Base-by-base conservation (phyloP, 92 coral and sea anemone species). In the Umimayanthus kanabou region DNA sequence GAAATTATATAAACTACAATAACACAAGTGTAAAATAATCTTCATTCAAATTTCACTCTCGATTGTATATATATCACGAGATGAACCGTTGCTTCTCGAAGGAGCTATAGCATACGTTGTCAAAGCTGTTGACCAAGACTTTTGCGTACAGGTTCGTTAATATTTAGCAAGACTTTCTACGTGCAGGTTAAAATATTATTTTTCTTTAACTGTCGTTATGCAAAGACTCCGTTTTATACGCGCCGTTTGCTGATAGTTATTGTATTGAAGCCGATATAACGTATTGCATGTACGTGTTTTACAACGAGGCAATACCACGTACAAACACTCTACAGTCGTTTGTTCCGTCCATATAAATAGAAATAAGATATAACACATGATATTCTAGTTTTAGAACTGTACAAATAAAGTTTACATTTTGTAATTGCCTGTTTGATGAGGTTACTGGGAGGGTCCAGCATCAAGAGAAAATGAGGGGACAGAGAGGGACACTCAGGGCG, bases 321-420 rank as follows among this genome's bases (percentile, higher is more conserved):
- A 47, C 77, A 83, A 83, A 53, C 77, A 65, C 58, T 39, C 47
- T 23, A 13, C 29, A 69, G 40, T 81, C 18, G 39, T 70, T 55
- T 65, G 76, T 70, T 83, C 65, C n/a, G 50, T 47, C 37, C 65
- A 47, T 83, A 83, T 85, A 92, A 81, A 92, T 79, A 92, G 90
- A 92, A 83, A 90, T 57, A 39, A 83, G 79, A 91, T 89, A 87
- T 87, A 61, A 85, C 72, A 82, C 93, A 77, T 87, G 69, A 83
- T 43, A 47, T 71, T 83, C 87, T 92, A 94, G 94, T 94, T 94
- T 94, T 92, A 88, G 94, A 92, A 90, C 79, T 47, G 74, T 75
- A 87, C 87, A 81, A 88, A 88, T 89, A 93, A 93, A 90, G 82
- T 90, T 92, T 92, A 85, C 89, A 90, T 94, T 94, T 94, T 92